These are phyloP conservation scores for Heliornis fulica DNA, from an alignment of 2,113 vertebrate species.

Conservation along the genomic window DNA sequence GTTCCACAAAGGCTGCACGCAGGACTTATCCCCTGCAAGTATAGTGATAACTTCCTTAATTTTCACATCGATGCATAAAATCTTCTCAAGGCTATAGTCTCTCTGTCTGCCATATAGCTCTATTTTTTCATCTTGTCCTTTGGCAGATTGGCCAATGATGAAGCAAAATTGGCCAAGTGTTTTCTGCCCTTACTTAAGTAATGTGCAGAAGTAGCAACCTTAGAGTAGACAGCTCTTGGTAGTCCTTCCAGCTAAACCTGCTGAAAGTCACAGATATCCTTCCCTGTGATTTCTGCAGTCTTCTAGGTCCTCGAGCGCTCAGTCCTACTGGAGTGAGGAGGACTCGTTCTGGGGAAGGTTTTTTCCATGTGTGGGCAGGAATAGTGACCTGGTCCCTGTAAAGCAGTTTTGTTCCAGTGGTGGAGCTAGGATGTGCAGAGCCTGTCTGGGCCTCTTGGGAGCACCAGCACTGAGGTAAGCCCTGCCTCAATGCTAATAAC, in stretches of 20 bases:
- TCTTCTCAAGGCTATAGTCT: neutral
- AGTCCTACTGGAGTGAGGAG: neutral
- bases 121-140: neutral
- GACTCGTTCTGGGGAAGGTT: neutral
- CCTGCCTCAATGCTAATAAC: neutral
- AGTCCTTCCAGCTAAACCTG: neutral
- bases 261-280: neutral
- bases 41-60: neutral
- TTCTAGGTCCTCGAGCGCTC: neutral
- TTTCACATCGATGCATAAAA: neutral
- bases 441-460: neutral
- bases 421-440: neutral
- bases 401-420: neutral
- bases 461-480: neutral
- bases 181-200: neutral
- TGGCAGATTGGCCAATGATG: too few relatives aligned
- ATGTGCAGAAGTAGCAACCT: neutral
- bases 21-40: neutral
- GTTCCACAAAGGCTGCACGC: neutral
- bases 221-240: neutral
- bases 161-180: neutral
- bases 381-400: neutral
- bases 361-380: neutral
- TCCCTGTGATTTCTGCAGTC: neutral
- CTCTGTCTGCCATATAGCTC: neutral